Base-by-base conservation (phyloP, 2,888 invertebrate genomes). In the Chalcis sispes region DNA sequence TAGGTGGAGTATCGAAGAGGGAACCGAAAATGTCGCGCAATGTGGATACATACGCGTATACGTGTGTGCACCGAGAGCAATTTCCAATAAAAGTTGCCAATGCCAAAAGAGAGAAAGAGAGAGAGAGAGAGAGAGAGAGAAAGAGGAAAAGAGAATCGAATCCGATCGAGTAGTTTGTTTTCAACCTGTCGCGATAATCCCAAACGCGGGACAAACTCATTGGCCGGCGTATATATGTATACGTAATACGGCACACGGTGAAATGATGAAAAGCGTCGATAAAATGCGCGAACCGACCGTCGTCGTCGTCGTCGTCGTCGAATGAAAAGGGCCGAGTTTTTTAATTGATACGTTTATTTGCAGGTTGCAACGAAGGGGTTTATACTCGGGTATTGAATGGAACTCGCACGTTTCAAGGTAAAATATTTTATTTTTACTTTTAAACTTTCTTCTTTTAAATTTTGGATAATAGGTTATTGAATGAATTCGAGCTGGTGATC, bases 61-160 rank as follows among this genome's bases (percentile, higher is more conserved):
- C 32, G 3, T 8, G 5, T 32, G 8, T 18, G 27, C 46, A 56
- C 32, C 32, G 23, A 7, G 13, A n/a, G 36, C 40, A 20, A 62
- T 72, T 71, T 56, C 72, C 67, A 76, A 76, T 76, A 76, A 76
- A 72, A 76, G 46, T 72, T 72, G n/a, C 64, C 56, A 25, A 27
- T 75, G 29, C 40, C 10, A 18, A 8, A n/a, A n/a, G n/a, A n/a
- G n/a, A n/a, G n/a, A n/a, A n/a, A n/a, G n/a, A n/a, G n/a, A n/a
- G n/a, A n/a, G n/a, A n/a, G n/a, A n/a, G n/a, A n/a, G n/a, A n/a
- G n/a, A n/a, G n/a, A n/a, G n/a, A n/a, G n/a, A n/a, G n/a, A n/a
- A n/a, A n/a, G n/a, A n/a, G n/a, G n/a, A n/a, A n/a, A n/a, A n/a
- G n/a, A n/a, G n/a, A n/a, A n/a, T n/a, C n/a, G 54, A 65, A 42